Base-by-base conservation (phyloP, 2,888 invertebrate species). In the Bombyx huttoni region DNA sequence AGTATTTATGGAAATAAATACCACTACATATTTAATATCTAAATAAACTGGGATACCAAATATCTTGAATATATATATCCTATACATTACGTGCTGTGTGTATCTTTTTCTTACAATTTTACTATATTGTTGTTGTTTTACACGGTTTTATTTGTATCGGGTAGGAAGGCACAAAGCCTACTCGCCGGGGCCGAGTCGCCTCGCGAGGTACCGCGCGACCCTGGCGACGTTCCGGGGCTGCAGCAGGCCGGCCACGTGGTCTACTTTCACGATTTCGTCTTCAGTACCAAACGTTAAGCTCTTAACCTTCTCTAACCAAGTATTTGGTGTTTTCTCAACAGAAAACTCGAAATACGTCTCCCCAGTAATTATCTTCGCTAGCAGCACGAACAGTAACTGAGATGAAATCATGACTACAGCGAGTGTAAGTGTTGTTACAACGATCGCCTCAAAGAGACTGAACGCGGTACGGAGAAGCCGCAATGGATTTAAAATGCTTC, bases 341-440 rank as follows among this genome's bases (percentile, higher is more conserved):
- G 50, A 55, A 34, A 84, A 72, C 61, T 81, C 73, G 2, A 84
- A 55, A 56, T 64, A 70, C 33, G 59, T 53, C 35, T 72, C 62
- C 1, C 83, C 84, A 0, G 82, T 78, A 6, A 71, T 55, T 8
- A 68, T 59, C 51, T 73, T 81, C 12, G 67, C 66, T 10, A 65
- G 14, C 33, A 65, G 55, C 9, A 65, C 52, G 58, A 82, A 85
- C 49, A 75, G 33, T 0, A 73, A 50, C 53, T 85, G 69, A 1
- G 63, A 58, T 6, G 63, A 63, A 40, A 81, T 63, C 50, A 69
- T 14, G 46, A 73, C 54, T 46, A 62, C 61, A 34, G 77, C 57
- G 12, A 78, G 46, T 56, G 78, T 81, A 46, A 81, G 35, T 7
- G 65, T 46, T 2, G 81, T 49, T 34, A 82, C 62, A n/a, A 61